Conservation (phyloP, 2,113 vertebrate species). For the Cranoglanis bouderius region DNA sequence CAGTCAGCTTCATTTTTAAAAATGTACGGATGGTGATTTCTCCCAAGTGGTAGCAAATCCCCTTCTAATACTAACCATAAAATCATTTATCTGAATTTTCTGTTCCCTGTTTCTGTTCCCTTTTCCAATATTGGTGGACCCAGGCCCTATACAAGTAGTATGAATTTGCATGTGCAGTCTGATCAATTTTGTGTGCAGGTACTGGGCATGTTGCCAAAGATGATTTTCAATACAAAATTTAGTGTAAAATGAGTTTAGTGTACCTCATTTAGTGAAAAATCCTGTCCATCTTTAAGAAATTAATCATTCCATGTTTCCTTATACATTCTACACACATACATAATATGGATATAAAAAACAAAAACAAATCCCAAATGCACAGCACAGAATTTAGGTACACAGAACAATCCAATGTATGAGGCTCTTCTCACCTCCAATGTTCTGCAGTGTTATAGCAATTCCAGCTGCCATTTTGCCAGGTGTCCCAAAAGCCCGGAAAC, state of each 20-base stretch:
- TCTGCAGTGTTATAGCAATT: slow-evolving; percentile 92
- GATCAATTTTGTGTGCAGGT: background rate
- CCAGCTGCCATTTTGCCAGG: slow-evolving; percentile 93
- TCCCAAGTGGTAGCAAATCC: background rate
- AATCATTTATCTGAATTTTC: background rate
- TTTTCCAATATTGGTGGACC: background rate
- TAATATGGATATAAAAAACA: background rate
- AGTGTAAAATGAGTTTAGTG: background rate
- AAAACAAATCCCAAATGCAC: background rate
- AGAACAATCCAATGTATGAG: background rate
- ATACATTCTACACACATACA: background rate
- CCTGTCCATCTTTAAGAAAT: background rate
- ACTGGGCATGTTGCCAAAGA: background rate
- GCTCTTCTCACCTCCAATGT: slow-evolving; percentile 85
- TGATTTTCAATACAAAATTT: background rate
- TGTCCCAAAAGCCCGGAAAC: slow-evolving; percentile 90
- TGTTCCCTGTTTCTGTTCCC: background rate
- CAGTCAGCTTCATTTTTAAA: background rate
- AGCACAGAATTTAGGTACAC: background rate
- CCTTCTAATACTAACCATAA: background rate
- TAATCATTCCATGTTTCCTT: background rate
- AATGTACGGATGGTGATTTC: background rate
- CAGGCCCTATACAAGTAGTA: background rate
- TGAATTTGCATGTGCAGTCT: background rate
- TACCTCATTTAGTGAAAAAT: no score